These are phyloP conservation scores for Diachasmimorpha longicaudata DNA, from an alignment of 1,140 invertebrate species.

Conservation along the genomic window DNA sequence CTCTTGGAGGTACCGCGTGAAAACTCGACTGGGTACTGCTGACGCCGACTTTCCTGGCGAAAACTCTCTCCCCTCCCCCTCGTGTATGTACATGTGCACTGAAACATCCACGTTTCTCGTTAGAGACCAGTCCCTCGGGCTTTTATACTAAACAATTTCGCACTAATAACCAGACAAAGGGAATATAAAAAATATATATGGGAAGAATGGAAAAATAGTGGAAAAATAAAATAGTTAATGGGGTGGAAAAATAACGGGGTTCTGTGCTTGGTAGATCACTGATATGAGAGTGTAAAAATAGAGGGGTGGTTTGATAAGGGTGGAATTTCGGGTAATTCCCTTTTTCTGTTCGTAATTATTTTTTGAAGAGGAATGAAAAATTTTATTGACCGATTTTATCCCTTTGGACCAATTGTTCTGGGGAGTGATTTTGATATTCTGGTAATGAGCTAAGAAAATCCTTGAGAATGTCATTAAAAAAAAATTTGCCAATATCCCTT, in stretches of 20 bases:
- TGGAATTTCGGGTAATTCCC: not conserved
- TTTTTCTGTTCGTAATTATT: not conserved
- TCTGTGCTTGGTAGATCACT: not conserved
- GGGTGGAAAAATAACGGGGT: not conserved
- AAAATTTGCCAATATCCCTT: no score
- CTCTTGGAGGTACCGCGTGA: slow-evolving; percentile 6
- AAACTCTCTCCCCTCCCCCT: not conserved
- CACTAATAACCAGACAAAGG: slow-evolving; percentile 20
- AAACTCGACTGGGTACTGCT: slow-evolving; percentile 8
- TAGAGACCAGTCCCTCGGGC: slow-evolving; percentile 8
- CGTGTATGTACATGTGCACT: not conserved
- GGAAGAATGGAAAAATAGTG: not conserved
- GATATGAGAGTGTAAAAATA: not conserved
- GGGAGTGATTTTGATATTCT: no score
- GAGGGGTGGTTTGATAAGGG: not conserved
- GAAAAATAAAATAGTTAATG: not conserved
- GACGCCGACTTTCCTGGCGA: slow-evolving; percentile 13
- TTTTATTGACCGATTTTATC: no score
- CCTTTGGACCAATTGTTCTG: no score
- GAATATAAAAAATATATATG: not conserved
- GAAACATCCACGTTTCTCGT: slow-evolving; percentile 12
- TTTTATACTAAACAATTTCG: slow-evolving; percentile 18
- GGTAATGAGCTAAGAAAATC: no score
- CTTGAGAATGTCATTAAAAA: no score
- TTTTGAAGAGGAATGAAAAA: no score